Evolutionary conservation across 2,797 vertebrate genomes (phyloP).

Genomic region (Alcedo quadribrachys): DNA sequence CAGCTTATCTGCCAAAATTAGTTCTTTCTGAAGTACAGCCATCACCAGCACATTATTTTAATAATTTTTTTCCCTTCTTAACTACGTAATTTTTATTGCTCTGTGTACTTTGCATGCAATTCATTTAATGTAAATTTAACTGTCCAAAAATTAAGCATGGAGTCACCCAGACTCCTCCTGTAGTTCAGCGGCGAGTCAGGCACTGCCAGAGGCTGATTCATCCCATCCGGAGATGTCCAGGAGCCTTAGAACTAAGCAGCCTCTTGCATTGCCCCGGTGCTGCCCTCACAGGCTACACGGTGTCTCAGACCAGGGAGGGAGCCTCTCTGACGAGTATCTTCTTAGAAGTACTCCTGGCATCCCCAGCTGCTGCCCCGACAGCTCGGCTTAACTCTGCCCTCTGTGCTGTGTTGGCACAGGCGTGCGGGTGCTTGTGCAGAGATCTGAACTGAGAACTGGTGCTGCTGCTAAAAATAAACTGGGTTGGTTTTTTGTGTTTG

Average conservation of each 20-base stretch:
- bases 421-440: not conserved
- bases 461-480: constrained; percentile 14
- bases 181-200: not conserved
- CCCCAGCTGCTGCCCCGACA: not conserved
- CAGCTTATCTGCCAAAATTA: not conserved
- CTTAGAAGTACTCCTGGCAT: not conserved
- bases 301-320: not conserved
- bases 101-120: not conserved
- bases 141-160: not conserved
- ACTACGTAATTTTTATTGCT: not conserved
- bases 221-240: not conserved
- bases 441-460: not conserved
- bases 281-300: not conserved
- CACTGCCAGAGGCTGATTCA: not conserved
- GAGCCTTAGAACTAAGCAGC: not conserved
- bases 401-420: not conserved
- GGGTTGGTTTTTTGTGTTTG: too few species aligned
- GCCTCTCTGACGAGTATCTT: not conserved
- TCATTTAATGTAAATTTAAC: not conserved
- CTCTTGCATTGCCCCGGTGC: not conserved
- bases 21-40: constrained; percentile 14
- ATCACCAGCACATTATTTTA: not conserved
- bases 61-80: not conserved
- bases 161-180: not conserved
- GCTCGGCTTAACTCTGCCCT: not conserved